Evolutionary conservation across 2,888 invertebrate genomes (phyloP).

Genomic region (Branchipolynoe longqiensis): DNA sequence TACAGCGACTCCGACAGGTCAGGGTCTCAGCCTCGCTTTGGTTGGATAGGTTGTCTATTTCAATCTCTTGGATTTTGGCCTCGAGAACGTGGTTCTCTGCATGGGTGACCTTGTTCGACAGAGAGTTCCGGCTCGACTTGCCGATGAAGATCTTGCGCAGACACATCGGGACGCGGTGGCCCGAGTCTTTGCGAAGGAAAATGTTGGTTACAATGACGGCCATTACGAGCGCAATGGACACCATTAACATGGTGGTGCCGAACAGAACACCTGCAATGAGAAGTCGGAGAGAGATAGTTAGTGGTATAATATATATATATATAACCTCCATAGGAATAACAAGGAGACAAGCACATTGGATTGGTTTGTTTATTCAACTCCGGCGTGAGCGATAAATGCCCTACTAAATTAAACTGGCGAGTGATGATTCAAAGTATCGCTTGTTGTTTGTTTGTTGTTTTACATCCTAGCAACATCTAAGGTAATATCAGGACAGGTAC

Average conservation of each 20-base stretch:
- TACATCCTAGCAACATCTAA: too few species aligned
- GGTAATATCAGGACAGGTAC: too few species aligned
- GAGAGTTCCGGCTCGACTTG: constrained; percentile 41
- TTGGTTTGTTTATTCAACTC: too few species aligned
- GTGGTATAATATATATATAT: too few species aligned
- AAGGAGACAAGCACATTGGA: too few species aligned
- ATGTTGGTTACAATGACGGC: constrained; percentile 69
- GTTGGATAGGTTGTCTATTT: constrained; percentile 64
- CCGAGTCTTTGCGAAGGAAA: constrained; percentile 66
- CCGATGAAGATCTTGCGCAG: constrained; percentile 61
- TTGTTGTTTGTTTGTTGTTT: too few species aligned
- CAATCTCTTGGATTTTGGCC: constrained; percentile 59
- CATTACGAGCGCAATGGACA: constrained; percentile 69
- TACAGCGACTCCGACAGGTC: constrained; percentile 56
- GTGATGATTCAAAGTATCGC: too few species aligned
- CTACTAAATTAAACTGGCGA: too few species aligned
- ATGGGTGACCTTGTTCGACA: constrained; percentile 41
- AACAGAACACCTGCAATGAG: constrained; percentile 66
- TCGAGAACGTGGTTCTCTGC: constrained; percentile 64
- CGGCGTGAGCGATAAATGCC: too few species aligned
- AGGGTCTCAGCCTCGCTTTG: constrained; percentile 63
- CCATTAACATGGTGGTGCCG: constrained; percentile 69
- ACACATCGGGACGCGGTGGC: constrained; percentile 62
- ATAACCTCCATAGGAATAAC: too few species aligned
- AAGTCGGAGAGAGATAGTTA: too few species aligned